Evolutionary conservation across 2,888 invertebrate species (phyloP), one percentile per base, ranked within the genome.

Genomic region (Acanthococcus lagerstroemiae): DNA sequence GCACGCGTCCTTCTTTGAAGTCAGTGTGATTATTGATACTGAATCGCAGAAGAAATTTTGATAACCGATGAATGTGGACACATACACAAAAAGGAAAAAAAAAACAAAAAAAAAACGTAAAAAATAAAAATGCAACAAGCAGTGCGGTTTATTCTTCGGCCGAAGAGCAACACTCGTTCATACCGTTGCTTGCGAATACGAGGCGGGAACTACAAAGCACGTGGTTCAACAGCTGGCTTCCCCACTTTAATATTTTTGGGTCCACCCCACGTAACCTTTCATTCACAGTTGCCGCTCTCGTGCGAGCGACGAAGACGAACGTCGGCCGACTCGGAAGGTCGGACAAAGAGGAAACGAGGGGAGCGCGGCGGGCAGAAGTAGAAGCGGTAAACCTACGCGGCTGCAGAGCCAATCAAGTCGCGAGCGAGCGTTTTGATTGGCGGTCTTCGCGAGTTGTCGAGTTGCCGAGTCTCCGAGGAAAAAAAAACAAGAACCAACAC

Each of bases 21-120:
- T 17, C 46, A 45, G 15, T 52, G 24, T 24, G 24, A 5, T 52
- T 6, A 15, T n/a, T 4, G 15, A 45, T 48, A 58, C 46, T 24
- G 26, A 45, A 58, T 58, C 58, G 46, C 46, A 58, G 46, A 48
- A 58, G 58, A 58, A n/a, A n/a, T n/a, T n/a, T n/a, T n/a, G n/a
- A n/a, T n/a, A n/a, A n/a, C n/a, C n/a, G n/a, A n/a, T n/a, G n/a
- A n/a, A n/a, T n/a, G n/a, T n/a, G n/a, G n/a, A n/a, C n/a, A n/a
- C n/a, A n/a, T n/a, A n/a, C n/a, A n/a, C n/a, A n/a, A n/a, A n/a
- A n/a, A n/a, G n/a, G n/a, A n/a, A n/a, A n/a, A n/a, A n/a, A n/a
- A n/a, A n/a, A n/a, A n/a, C n/a, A n/a, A n/a, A n/a, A n/a, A n/a
- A n/a, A n/a, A n/a, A n/a, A n/a, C n/a, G n/a, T n/a, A n/a, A n/a